Evolutionary conservation across 1,140 invertebrate species (phyloP).

Genomic region (Listronotus bonariensis): DNA sequence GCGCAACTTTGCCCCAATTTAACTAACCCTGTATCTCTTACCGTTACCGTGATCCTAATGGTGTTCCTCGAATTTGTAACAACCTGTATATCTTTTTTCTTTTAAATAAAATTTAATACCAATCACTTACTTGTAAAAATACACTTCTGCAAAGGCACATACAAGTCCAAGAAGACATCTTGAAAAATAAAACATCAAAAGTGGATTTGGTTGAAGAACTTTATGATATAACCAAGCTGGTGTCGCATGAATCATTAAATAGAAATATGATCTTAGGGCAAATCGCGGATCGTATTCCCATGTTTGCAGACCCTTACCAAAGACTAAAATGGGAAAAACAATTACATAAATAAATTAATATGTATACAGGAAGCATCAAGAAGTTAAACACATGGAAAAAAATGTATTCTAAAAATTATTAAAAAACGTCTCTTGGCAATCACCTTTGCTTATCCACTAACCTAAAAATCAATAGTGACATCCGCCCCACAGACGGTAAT

Average conservation of each 20-base stretch:
- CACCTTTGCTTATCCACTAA: too few species aligned
- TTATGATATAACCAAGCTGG: constrained; percentile 81
- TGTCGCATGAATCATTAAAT: constrained; percentile 85
- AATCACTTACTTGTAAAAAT: constrained; percentile 87
- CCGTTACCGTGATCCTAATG: neutral
- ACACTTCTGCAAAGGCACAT: constrained; percentile 84
- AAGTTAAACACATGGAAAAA: too few species aligned
- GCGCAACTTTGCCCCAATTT: too few species aligned
- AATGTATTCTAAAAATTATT: too few species aligned
- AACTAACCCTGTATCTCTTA: too few species aligned
- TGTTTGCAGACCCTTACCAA: constrained; percentile 92
- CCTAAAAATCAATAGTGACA: too few species aligned
- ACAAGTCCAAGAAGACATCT: constrained; percentile 80
- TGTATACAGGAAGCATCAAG: too few species aligned
- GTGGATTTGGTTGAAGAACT: constrained; percentile 76
- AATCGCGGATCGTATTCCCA: constrained; percentile 98
- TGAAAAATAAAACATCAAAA: constrained; percentile 89
- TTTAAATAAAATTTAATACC: constrained; percentile 11
- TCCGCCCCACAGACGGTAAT: too few species aligned
- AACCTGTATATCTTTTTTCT: constrained; percentile 1
- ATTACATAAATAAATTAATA: neutral
- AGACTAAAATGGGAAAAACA: constrained; percentile 67
- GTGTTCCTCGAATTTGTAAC: too few species aligned
- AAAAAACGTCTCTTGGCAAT: too few species aligned
- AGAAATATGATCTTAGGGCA: constrained; percentile 88